Base-by-base conservation (phyloP, 2,113 vertebrate species). In the Campylomormyrus tamandua region DNA sequence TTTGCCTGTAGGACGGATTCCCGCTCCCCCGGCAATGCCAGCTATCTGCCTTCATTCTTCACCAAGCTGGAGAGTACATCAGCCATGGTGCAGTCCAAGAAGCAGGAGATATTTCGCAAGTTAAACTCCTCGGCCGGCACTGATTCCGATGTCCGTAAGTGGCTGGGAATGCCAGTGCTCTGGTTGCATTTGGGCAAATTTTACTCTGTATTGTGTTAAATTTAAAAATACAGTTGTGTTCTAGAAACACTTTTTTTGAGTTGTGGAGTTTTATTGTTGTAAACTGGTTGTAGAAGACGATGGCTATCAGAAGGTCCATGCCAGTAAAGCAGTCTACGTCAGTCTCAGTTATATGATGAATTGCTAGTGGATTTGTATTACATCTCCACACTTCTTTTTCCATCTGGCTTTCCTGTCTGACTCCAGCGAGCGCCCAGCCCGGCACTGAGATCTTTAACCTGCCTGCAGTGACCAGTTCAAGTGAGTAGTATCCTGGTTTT, bases 61-160 rank as follows among this genome's bases (percentile, higher is more conserved):
- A 99, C 98, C 93, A 99, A 99, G 93, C 96, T 99, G 91, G 98
- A 99, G 95, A 99, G 95, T 94, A 99, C 98, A 48, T 99, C 98
- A 17, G 97, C 97, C 53, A 99, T 99, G 98, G 98, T 99, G 90
- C 97, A 97, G 94, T 98, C 97, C 93, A 99, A 99, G 96, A 99
- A 99, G 95, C 98, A 99, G 95, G 98, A 99, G 96, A 99, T 99
- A 95, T 98, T 99, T 95, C 98, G 98, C 95, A 99, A 99, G 96
- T 96, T 98, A 96, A 99, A 98, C 96, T 98, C 98, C 89, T 97
- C 97, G 95, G 97, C 97, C 96, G 97, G 97, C 93, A 94, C 97
- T 94, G 98, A 99, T 95, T 97, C 97, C 95, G 98, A 99, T 93
- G 97, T 99, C 95, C 97, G 98, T 99, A 98, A 97, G 98, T 97